phyloP scores from a whole-genome alignment of 2,888 invertebrate genomes.

The Ernsta delagoae region DNA sequence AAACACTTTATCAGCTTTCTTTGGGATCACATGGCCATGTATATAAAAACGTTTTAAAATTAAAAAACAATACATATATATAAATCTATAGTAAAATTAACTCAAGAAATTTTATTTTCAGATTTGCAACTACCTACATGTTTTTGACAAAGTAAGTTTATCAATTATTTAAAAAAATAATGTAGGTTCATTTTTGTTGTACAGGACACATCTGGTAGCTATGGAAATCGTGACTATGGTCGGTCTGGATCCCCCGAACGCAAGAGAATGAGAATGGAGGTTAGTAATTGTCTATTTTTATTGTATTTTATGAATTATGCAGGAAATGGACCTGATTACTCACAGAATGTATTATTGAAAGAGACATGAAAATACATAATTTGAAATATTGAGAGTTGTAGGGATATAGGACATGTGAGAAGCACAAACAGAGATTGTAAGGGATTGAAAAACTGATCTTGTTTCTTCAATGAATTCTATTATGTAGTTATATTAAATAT shows the following conservation, averaged over 20 bases:
- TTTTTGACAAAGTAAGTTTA: too few species aligned
- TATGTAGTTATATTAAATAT: background rate
- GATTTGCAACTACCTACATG: too few species aligned
- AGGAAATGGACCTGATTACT: slow-evolving; percentile 13
- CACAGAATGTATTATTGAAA: slow-evolving; percentile 21
- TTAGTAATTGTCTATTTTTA: slow-evolving; percentile 56
- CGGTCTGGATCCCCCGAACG: slow-evolving; percentile 86
- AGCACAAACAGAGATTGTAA: slow-evolving; percentile 23
- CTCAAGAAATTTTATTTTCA: too few species aligned
- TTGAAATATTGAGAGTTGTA: slow-evolving; percentile 34
- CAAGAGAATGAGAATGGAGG: slow-evolving; percentile 87
- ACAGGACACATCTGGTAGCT: slow-evolving; percentile 77
- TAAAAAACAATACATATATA: too few species aligned
- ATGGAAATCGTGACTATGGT: slow-evolving; percentile 82
- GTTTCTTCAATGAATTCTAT: slow-evolving; percentile 8
- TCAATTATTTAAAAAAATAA: too few species aligned
- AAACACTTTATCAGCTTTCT: too few species aligned
- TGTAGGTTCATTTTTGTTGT: background rate
- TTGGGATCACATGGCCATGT: too few species aligned
- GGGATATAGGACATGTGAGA: slow-evolving; percentile 36
- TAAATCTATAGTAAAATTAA: too few species aligned
- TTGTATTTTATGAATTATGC: background rate
- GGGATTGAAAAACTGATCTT: slow-evolving; percentile 21
- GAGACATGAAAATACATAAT: slow-evolving; percentile 34
- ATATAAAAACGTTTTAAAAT: background rate